Percentiles rank a stretch among this genome's conserved stretches.
phyloP scores from a whole-genome alignment of 2,797 vertebrate genomes.

The Pseudomugil tenellus region DNA sequence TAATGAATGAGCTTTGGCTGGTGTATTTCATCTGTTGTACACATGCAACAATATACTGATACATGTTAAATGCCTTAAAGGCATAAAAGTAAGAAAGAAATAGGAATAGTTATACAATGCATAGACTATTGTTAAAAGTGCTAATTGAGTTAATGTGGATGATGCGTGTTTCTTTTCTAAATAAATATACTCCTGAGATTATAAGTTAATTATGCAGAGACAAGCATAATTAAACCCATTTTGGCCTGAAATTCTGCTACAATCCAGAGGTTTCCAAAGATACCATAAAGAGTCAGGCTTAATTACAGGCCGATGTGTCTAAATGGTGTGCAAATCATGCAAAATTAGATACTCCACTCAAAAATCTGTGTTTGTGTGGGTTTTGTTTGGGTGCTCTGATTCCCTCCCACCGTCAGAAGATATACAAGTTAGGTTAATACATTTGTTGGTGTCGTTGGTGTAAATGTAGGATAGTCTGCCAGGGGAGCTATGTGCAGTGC shows the following conservation, averaged over 20 bases:
- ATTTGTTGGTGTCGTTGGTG: conserved; percentile 13
- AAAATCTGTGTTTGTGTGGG: conserved; percentile 34
- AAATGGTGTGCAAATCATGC: conserved; percentile 35
- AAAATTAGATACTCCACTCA: conserved; percentile 47
- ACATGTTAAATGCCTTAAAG: conserved; percentile 4
- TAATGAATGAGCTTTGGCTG: background rate
- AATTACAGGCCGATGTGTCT: conserved; percentile 59
- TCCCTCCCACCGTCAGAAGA: conserved; percentile 34
- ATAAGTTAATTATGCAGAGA: conserved; percentile 21
- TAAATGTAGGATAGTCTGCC: conserved; percentile 20
- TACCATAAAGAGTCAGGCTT: conserved; percentile 42
- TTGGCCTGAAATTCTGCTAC: conserved; percentile 38
- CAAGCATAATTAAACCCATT: conserved; percentile 31
- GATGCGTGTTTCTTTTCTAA: conserved; percentile 12
- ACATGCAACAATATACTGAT: background rate
- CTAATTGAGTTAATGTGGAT: conserved; percentile 9
- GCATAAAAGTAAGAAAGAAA: background rate
- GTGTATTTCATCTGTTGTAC: conserved; percentile 3
- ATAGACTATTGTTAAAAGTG: background rate
- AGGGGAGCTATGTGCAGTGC: background rate
- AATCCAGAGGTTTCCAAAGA: conserved; percentile 49
- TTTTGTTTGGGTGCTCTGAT: conserved; percentile 25
- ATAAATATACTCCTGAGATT: conserved; percentile 21
- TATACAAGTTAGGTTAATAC: conserved; percentile 24
- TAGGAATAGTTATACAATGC: background rate